Evolutionary conservation across 2,888 invertebrate genomes (phyloP).

Genomic region (Cosmia trapezina): DNA sequence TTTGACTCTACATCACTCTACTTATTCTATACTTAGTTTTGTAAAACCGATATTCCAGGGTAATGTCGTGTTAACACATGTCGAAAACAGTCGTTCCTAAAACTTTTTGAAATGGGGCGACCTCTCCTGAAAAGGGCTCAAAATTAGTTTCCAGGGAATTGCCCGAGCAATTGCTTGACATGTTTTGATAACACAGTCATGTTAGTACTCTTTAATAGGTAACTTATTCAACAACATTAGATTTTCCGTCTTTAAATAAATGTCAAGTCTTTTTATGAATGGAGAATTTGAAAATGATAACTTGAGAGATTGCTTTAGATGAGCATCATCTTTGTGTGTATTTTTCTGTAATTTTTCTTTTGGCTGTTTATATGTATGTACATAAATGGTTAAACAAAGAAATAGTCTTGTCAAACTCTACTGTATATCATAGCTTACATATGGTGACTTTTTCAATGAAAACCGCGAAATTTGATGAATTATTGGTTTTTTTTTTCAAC

Average conservation of each 20-base stretch:
- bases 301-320: background rate
- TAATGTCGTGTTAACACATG: conserved; percentile 28
- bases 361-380: too few relatives aligned
- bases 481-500: too few relatives aligned
- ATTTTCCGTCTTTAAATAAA: background rate
- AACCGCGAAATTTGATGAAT: background rate
- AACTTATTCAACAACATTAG: background rate
- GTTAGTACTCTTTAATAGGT: background rate
- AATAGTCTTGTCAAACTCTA: too few relatives aligned
- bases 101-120: conserved; percentile 60
- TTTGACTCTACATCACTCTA: background rate
- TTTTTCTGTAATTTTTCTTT: too few relatives aligned
- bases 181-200: conserved; percentile 36
- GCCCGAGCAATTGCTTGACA: conserved; percentile 29
- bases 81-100: conserved; percentile 35
- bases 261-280: too few relatives aligned
- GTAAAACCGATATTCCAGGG: background rate
- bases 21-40: background rate
- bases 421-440: too few relatives aligned
- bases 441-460: background rate
- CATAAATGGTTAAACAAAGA: too few relatives aligned
- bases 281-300: too few relatives aligned
- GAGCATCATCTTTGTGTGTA: too few relatives aligned
- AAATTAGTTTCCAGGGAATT: conserved; percentile 44
- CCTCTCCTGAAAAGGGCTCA: conserved; percentile 41